Percentiles rank a stretch among this genome's conserved stretches.
Conservation (phyloP, 2,113 vertebrate genomes). For the Pseudopipra pipra region DNA sequence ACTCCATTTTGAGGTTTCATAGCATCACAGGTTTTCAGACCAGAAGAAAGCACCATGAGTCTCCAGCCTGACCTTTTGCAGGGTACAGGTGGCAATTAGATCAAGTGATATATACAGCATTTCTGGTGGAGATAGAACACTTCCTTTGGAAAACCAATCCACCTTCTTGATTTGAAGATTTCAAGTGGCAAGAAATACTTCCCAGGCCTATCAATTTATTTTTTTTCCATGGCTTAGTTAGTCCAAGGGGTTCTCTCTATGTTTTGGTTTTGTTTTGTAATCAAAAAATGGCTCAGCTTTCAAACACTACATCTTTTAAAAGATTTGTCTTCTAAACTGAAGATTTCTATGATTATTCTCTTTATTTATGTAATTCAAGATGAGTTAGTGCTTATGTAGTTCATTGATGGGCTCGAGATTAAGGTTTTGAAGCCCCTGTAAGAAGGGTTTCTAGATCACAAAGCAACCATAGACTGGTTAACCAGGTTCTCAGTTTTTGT, state of each 20-base stretch:
- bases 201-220: not conserved
- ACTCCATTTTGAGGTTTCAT: not conserved
- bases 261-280: not conserved
- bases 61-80: not conserved
- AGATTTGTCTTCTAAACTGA: not conserved
- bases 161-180: not conserved
- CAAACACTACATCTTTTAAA: not conserved
- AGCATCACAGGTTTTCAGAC: not conserved
- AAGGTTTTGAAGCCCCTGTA: not conserved
- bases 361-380: not conserved
- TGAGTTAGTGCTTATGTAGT: not conserved
- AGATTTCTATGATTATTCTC: not conserved
- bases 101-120: not conserved
- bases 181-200: not conserved
- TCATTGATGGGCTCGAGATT: not conserved
- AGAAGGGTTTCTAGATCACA: not conserved
- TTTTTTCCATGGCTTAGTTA: not conserved
- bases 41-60: not conserved
- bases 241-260: not conserved
- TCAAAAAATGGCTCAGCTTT: not conserved
- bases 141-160: not conserved
- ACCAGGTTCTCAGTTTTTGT: not conserved
- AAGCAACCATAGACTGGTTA: not conserved
- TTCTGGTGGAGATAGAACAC: not conserved
- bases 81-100: not conserved